phyloP scores from a whole-genome alignment of 2,888 invertebrate genomes.

The Drosophila anceps region DNA sequence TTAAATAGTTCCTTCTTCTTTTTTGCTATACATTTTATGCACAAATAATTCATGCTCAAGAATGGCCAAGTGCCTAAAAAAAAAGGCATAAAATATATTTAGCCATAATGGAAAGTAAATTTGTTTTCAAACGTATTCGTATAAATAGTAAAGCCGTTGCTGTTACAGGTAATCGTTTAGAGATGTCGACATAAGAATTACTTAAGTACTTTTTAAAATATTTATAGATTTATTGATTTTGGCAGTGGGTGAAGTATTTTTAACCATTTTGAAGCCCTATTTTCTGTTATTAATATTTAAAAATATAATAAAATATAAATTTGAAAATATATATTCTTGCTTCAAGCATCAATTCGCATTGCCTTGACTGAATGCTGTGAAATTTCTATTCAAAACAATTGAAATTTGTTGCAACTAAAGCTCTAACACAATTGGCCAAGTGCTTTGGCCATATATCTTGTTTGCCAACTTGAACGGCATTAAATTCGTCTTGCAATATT shows the following conservation, averaged over 20 bases:
- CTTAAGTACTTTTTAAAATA: background rate
- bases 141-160: background rate
- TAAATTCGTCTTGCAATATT: constrained; percentile 10
- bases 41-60: background rate
- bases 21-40: background rate
- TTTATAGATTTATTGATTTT: constrained; percentile 8
- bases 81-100: background rate
- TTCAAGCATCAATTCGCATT: background rate
- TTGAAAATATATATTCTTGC: background rate
- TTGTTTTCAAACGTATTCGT: background rate
- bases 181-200: background rate
- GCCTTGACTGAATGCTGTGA: background rate
- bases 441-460: constrained; percentile 2
- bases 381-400: background rate
- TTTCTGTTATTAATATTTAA: too few relatives aligned
- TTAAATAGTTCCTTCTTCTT: constrained; percentile 7
- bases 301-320: background rate
- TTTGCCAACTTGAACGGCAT: background rate
- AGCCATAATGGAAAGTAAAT: constrained; percentile 7
- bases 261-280: too few relatives aligned
- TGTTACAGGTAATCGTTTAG: background rate
- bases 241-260: background rate
- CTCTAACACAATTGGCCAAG: background rate
- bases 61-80: background rate
- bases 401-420: background rate